Evolutionary conservation across 2,113 vertebrate species (phyloP).

Genomic region (Aleadryas rufinucha): DNA sequence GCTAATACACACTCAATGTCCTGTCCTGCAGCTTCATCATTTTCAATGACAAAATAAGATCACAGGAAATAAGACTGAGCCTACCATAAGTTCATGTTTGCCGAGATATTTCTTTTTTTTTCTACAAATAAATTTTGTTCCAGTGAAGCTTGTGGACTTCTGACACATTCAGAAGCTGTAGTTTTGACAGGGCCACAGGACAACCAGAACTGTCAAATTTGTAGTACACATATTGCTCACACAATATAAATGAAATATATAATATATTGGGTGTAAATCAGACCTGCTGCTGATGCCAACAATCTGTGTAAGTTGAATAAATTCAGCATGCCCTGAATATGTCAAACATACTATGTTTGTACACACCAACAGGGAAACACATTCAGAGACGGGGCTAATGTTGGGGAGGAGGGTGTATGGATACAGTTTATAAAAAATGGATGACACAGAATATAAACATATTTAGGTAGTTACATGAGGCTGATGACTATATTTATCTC

Average conservation of each 20-base stretch:
- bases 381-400: background rate
- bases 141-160: background rate
- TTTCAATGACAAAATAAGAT: background rate
- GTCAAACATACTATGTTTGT: background rate
- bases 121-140: background rate
- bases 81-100: background rate
- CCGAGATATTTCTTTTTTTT: background rate
- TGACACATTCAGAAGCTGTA: background rate
- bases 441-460: background rate
- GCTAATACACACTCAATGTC: background rate
- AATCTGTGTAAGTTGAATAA: background rate
- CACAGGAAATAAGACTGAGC: background rate
- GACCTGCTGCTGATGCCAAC: background rate
- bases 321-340: constrained; percentile 13
- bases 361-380: background rate
- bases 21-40: background rate
- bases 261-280: background rate
- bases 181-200: constrained; percentile 12
- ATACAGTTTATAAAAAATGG: background rate
- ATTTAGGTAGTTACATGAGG: background rate
- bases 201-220: background rate
- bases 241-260: background rate
- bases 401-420: background rate
- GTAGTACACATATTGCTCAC: background rate
- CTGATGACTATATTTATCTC: background rate